phyloP scores from a whole-genome alignment of 2,113 vertebrate species.

The Scomber japonicus region DNA sequence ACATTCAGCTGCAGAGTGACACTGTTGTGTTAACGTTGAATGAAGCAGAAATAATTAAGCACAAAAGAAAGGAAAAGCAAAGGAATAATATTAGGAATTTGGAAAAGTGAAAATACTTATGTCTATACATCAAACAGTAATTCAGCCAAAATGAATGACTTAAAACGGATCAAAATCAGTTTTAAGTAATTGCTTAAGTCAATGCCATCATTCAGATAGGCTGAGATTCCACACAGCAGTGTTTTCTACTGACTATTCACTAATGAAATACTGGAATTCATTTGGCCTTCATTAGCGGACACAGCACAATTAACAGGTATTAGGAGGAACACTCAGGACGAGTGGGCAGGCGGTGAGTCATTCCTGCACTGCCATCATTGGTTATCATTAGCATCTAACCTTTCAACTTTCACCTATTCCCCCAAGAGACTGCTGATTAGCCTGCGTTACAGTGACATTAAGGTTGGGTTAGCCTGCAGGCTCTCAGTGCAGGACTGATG shows the following conservation, averaged over 20 bases:
- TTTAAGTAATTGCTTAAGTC: conserved; percentile 18
- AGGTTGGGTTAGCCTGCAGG: background rate
- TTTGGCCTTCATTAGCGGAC: conserved; percentile 31
- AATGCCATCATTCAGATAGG: conserved; percentile 1
- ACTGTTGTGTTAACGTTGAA: no score
- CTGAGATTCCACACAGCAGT: background rate
- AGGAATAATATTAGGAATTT: no score
- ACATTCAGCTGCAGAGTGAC: no score
- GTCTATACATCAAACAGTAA: no score
- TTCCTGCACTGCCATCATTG: conserved; percentile 54
- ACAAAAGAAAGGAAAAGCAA: no score
- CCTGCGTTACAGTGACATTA: background rate
- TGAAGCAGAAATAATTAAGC: no score
- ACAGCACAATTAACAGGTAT: conserved; percentile 22
- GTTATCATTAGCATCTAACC: conserved; percentile 58
- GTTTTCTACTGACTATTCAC: background rate
- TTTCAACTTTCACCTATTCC: conserved; percentile 56
- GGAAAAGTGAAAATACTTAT: no score
- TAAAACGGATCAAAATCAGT: no score
- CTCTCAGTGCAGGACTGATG: background rate
- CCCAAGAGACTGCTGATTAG: conserved; percentile 11
- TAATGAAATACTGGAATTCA: conserved; percentile 26
- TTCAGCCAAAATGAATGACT: no score
- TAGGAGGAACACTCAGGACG: background rate
- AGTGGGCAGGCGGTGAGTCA: conserved; percentile 41